A percentile compares a stretch with the other conserved stretches of the same genome.
Conservation (phyloP, 2,888 invertebrate genomes). For the Ferdinandea cuprea region DNA sequence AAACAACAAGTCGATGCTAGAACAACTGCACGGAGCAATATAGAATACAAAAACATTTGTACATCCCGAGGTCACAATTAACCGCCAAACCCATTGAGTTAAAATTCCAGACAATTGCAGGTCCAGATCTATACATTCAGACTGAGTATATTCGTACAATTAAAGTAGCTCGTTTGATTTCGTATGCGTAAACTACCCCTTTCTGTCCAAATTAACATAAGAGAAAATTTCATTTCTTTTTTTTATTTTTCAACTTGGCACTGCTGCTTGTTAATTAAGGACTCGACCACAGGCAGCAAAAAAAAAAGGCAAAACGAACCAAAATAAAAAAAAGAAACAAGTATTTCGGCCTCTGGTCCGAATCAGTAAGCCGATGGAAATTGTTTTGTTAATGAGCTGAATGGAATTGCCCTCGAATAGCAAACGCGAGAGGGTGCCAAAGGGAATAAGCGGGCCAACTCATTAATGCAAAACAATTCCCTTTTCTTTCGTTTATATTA, state of each 20-base stretch:
- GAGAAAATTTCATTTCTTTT: slow-evolving; percentile 25
- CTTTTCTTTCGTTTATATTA: no score
- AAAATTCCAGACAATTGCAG: no score
- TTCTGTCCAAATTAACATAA: slow-evolving; percentile 59
- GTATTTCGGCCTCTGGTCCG: slow-evolving; percentile 61
- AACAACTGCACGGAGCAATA: no score
- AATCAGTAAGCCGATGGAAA: slow-evolving; percentile 74
- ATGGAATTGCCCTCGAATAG: slow-evolving; percentile 65
- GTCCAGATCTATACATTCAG: no score
- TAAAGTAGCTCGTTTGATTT: slow-evolving; percentile 42
- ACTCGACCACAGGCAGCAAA: slow-evolving; percentile 51
- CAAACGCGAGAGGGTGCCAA: slow-evolving; percentile 6
- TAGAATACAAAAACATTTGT: no score
- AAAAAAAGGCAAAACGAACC: slow-evolving; percentile 14
- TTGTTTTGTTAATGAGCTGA: slow-evolving; percentile 75
- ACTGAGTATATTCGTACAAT: no score
- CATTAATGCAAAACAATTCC: slow-evolving; percentile 71
- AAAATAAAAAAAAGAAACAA: slow-evolving; percentile 18
- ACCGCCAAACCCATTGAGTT: no score
- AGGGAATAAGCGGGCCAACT: slow-evolving; percentile 42
- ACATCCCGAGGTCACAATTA: no score
- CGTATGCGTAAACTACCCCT: slow-evolving; percentile 58
- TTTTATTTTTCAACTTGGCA: slow-evolving; percentile 17
- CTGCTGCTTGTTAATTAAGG: slow-evolving; percentile 72
- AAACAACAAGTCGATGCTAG: no score